These are phyloP conservation scores for Cephalotes varians DNA, from an alignment of 2,888 invertebrate genomes.

Conservation along the genomic window DNA sequence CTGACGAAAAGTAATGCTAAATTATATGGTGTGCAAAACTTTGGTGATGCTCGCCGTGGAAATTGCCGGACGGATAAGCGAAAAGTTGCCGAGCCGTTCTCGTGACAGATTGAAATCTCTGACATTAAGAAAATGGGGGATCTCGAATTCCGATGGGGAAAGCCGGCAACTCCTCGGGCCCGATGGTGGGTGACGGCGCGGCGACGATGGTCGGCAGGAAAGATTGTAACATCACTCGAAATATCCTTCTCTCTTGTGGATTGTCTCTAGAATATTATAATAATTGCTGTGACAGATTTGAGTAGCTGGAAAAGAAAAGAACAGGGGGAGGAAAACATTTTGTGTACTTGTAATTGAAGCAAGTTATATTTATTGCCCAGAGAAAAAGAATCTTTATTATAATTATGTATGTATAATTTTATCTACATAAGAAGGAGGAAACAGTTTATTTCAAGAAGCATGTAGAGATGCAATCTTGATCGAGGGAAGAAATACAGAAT, in stretches of 20 bases:
- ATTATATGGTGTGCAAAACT: slow-evolving; percentile 39
- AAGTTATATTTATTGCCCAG: neutral
- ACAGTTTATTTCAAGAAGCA: neutral
- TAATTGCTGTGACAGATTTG: slow-evolving; percentile 48
- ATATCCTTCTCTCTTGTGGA: slow-evolving; percentile 53
- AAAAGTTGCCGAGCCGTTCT: slow-evolving; percentile 62
- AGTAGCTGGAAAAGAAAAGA: neutral
- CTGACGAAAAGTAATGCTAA: slow-evolving; percentile 43
- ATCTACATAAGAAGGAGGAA: neutral
- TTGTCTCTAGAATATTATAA: slow-evolving; percentile 41
- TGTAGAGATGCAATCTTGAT: neutral
- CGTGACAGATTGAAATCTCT: slow-evolving; percentile 73
- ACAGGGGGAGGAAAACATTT: neutral
- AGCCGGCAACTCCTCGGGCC: slow-evolving; percentile 60
- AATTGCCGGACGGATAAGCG: slow-evolving; percentile 57
- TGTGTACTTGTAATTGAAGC: neutral
- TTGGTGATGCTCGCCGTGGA: slow-evolving; percentile 34
- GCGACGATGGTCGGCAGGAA: slow-evolving; percentile 44
- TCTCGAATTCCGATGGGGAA: slow-evolving; percentile 65
- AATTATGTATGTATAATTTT: neutral
- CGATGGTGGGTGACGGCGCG: slow-evolving; percentile 66
- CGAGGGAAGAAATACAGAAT: neutral
- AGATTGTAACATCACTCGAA: slow-evolving; percentile 58
- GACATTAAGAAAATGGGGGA: slow-evolving; percentile 76
- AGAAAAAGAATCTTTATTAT: neutral